Evolutionary conservation across 2,113 vertebrate genomes (phyloP), one percentile per base, ranked within the genome.

Genomic region (Bucco capensis): DNA sequence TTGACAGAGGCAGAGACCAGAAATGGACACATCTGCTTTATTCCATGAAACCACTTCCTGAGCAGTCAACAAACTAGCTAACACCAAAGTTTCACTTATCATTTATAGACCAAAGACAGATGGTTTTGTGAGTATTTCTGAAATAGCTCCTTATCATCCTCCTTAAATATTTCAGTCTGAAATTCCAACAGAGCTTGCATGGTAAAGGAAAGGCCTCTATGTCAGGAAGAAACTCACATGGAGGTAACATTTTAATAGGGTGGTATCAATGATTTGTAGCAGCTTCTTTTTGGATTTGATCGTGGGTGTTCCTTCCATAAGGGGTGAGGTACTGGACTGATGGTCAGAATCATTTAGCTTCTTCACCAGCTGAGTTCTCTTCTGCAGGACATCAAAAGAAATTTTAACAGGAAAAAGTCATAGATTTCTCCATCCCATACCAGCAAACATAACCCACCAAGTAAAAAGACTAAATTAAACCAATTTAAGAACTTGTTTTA

Each of bases 271-370:
- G 93, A 99, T 99, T 94, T 99, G 99, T 49, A 99, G 97, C 60
- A 99, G 97, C 78, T 99, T 99, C 95, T 99, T 99, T 95, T 98
- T 99, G 83, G 99, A 99, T 92, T 99, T 99, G 88, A 99, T 99
- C 0, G 99, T 99, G 19, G 99, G 99, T 1, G 98, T 99, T 71
- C 99, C 99, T 86, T 99, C 99, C 98, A 99, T 98, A 70, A 99
- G 98, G 0, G 99, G 99, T 37, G 99, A 99, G 0, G 99, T 98
- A 54, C 98, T 98, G 17, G 98, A 99, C 70, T 98, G 98, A 33
- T 99, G 98, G 78, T 99, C 98, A 1, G 98, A 98, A 96, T 99
- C 99, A 62, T 99, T 99, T 47, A 99, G 95, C 94, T 99, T 99
- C 96, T 99, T 99, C 57, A 99, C 99, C 72, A 99, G 95, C 66